Evolutionary conservation across 2,797 vertebrate genomes (phyloP), one percentile per base, ranked within the genome.

Genomic region (Psittacula echo): DNA sequence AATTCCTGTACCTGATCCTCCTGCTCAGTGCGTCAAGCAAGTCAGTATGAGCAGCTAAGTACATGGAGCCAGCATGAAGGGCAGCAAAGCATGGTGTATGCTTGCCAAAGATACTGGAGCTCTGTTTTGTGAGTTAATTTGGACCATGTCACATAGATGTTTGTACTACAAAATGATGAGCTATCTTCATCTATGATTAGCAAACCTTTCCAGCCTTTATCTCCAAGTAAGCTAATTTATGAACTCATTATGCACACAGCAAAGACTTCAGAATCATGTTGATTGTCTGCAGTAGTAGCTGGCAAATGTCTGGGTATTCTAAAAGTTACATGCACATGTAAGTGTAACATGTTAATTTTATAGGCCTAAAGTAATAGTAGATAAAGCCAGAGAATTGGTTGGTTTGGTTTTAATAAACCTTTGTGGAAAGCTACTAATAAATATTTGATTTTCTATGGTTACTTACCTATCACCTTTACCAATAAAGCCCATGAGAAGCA

Each of bases 401-500:
- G 30, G 11, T 8, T 39, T 86, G 19, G 5, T 92, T 82, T 75
- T 83, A 90, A 81, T 65, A 91, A n/a, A 68, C 8, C 4, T 21
- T 41, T 50, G 11, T 62, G 32, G 48, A 76, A 76, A 71, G 21
- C 27, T 78, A 74, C 13, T 54, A 62, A 41, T 73, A 54, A 67
- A 68, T 18, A 29, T 32, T 5, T 16, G 2, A 41, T 48, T 64
- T 93, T 65, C n/a, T 65, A 65, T 73, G 29, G 22, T 56, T 86
- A 97, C 99, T 98, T 96, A 99, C 99, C 97, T 98, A 81, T 99
- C 98, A 68, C 98, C 98, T 97, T 98, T 99, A 73, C 99, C 99
- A 61, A 99, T 99, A 97, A 99, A 99, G 65, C 98, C 97, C 99
- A 99, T 99, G 83, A 99, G 92, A 42, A 99, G 99, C 82, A 99